These are phyloP conservation scores for Teleogryllus occipitalis DNA, from an alignment of 1,140 invertebrate genomes.

Conservation along the genomic window DNA sequence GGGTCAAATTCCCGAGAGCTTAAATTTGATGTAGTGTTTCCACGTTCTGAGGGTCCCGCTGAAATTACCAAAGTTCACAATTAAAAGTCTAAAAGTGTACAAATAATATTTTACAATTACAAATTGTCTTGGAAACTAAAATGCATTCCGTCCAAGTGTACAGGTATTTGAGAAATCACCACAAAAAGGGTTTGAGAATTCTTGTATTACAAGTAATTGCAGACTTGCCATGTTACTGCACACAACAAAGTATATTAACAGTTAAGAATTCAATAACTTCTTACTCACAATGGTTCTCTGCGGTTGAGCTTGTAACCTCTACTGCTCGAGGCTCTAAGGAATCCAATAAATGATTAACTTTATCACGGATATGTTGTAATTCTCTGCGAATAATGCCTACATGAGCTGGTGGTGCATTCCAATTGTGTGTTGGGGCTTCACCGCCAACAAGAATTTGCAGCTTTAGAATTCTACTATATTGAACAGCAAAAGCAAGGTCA, in stretches of 20 bases:
- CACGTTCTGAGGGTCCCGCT: conserved; percentile 2
- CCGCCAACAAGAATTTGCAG: conserved; percentile 48
- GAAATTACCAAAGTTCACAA: neutral
- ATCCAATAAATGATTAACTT: conserved; percentile 51
- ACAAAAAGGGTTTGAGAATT: no score
- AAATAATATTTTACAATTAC: neutral
- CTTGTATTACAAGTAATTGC: no score
- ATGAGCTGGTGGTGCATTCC: conserved; percentile 28
- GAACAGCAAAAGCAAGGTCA: conserved; percentile 63
- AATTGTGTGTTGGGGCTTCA: conserved; percentile 6
- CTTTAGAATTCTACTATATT: conserved; percentile 59
- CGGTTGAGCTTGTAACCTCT: conserved; percentile 19
- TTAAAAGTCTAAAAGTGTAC: neutral
- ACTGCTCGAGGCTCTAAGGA: conserved; percentile 34
- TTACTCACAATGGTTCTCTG: conserved; percentile 12
- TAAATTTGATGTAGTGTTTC: conserved; percentile 8
- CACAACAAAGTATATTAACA: neutral
- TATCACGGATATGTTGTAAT: conserved; percentile 48
- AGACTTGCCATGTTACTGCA: neutral
- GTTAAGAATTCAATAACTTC: neutral
- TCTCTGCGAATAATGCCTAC: conserved; percentile 45
- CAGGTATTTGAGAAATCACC: no score
- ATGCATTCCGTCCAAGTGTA: no score
- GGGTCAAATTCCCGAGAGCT: conserved; percentile 21
- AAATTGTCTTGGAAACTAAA: no score